Evolutionary conservation across 2,888 invertebrate genomes (phyloP), one percentile per base, ranked within the genome.

Genomic region (Rutpela maculata): DNA sequence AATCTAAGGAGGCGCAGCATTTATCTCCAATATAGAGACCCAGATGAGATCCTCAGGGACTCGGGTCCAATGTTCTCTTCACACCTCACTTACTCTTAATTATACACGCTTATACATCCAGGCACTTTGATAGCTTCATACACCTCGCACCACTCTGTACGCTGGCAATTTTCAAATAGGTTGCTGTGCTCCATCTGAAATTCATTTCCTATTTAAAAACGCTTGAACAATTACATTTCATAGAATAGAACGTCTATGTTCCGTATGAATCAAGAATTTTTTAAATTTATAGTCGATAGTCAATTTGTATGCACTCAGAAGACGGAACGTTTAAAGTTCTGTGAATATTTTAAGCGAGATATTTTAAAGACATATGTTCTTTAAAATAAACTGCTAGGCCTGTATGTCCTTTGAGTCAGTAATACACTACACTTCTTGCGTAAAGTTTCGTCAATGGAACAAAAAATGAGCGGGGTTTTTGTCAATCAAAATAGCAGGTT

Each of bases 1-100:
- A 83, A 84, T 85, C 83, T 84, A 81, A 81, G 81, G 77, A 78
- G 81, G 80, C 81, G 80, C 76, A 68, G 82, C 82, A 83, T 86
- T 86, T 86, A 86, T 84, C 87, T 87, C 84, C 82, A 83, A 86
- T 85, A 85, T 85, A 85, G 83, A 82, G 84, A 81, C 83, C 85
- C 85, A 86, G 86, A 87, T 86, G 87, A 88, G 86, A 86, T 87
- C 87, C 87, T 85, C 80, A 62, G 87, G 85, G 87, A 86, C 83
- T 82, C 83, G 82, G 84, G 85, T 85, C 84, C 86, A 85, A 84
- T 87, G 86, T 87, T 88, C 85, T 84, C 87, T 88, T 88, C 86
- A 88, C 88, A 88, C 88, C 88, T 88, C 88, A 87, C 88, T 88
- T 87, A 87, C 85, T 87, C 88, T 88, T 88, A 88, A 88, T 88